phyloP scores from a whole-genome alignment of 2,113 vertebrate species.

The Oncorhynchus gorbuscha region DNA sequence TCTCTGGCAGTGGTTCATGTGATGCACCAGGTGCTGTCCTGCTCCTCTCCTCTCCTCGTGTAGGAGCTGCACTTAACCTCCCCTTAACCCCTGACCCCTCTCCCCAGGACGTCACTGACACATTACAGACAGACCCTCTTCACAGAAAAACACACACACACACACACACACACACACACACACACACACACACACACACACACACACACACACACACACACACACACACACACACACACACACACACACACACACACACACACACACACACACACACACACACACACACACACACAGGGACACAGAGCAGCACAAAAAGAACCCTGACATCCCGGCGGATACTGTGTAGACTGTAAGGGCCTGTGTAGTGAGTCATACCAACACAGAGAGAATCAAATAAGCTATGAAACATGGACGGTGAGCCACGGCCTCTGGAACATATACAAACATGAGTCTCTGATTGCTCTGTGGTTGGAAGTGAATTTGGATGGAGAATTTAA shows the following conservation, averaged over 20 bases:
- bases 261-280: background rate
- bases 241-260: too few species aligned
- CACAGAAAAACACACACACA: constrained; percentile 28
- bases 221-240: too few species aligned
- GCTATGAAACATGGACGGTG: constrained; percentile 57
- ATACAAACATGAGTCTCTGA: constrained; percentile 64
- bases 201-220: too few species aligned
- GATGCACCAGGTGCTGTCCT: constrained; percentile 13
- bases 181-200: background rate
- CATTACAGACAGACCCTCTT: constrained; percentile 49
- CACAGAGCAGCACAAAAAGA: constrained; percentile 12
- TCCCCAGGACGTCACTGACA: constrained; percentile 36
- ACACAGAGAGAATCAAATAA: constrained; percentile 51
- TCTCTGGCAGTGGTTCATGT: constrained; percentile 27
- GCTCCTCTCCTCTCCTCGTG: constrained; percentile 17
- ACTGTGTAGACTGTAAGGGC: constrained; percentile 1
- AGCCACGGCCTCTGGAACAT: constrained; percentile 44
- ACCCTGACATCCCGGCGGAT: background rate
- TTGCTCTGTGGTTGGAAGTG: constrained; percentile 44
- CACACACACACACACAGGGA: constrained; percentile 4
- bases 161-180: background rate
- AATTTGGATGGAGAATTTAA: constrained; percentile 6
- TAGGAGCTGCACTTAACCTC: constrained; percentile 61
- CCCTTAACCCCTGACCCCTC: constrained; percentile 4
- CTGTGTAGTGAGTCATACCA: constrained; percentile 37